Conservation (phyloP, 2,888 invertebrate genomes). For the Tigriopus californicus region DNA sequence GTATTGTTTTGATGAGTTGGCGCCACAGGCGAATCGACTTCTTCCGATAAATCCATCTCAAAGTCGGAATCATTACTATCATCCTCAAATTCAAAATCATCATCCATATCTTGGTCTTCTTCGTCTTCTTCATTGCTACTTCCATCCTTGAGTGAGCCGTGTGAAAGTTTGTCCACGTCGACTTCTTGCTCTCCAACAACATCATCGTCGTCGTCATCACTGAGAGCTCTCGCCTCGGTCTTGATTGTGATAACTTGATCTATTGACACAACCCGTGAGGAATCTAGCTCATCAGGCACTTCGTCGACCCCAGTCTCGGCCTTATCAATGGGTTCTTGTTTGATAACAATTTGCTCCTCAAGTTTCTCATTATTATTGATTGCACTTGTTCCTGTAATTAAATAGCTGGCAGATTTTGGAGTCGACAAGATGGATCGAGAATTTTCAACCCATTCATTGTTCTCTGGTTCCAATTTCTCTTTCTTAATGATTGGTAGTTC, state of each 20-base stretch:
- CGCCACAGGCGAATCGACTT: not conserved
- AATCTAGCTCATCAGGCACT: not conserved
- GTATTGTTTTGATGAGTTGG: too few relatives aligned
- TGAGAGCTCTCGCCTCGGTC: not conserved
- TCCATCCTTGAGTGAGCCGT: not conserved
- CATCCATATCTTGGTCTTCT: not conserved
- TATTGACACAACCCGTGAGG: not conserved
- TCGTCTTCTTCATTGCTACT: not conserved
- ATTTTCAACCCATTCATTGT: too few relatives aligned
- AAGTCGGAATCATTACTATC: not conserved
- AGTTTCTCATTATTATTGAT: too few relatives aligned
- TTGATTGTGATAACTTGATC: not conserved
- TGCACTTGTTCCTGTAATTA: too few relatives aligned
- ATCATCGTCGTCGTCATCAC: not conserved
- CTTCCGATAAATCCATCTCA: not conserved
- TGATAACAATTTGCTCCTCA: not conserved
- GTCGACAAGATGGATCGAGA: too few relatives aligned
- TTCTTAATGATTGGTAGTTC: too few relatives aligned
- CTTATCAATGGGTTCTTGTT: not conserved
- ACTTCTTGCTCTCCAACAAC: not conserved
- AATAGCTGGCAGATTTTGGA: too few relatives aligned
- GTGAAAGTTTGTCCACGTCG: not conserved
- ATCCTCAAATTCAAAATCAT: not conserved
- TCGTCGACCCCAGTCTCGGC: not conserved
- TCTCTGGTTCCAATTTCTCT: too few relatives aligned